phyloP scores from a whole-genome alignment of 2,888 invertebrate species.

The Choreutis nemorana region DNA sequence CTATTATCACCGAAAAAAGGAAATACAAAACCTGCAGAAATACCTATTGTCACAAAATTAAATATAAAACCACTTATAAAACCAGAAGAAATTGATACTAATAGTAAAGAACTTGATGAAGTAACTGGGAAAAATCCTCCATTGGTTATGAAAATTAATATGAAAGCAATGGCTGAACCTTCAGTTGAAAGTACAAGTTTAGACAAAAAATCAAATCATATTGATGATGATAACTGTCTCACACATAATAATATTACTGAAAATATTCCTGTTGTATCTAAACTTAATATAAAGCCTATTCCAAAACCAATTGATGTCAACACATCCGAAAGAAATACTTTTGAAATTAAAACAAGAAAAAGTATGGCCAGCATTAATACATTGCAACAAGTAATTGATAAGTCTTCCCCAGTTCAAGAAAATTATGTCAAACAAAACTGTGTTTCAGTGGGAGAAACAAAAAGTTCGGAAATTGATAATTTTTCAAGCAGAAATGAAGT shows the following conservation, averaged over 20 bases:
- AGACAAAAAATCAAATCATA: slow-evolving; percentile 18
- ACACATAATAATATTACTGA: slow-evolving; percentile 30
- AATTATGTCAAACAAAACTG: not conserved
- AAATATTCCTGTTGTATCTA: slow-evolving; percentile 22
- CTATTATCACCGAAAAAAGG: slow-evolving; percentile 48
- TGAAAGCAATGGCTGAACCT: slow-evolving; percentile 39
- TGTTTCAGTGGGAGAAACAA: not conserved
- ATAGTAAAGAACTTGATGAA: slow-evolving; percentile 25
- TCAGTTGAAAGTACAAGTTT: slow-evolving; percentile 21
- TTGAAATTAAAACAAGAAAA: not conserved
- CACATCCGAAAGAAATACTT: not conserved
- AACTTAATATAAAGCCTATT: slow-evolving; percentile 42
- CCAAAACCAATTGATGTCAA: not conserved
- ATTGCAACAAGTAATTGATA: not conserved
- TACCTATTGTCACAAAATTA: slow-evolving; percentile 47
- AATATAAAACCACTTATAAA: slow-evolving; percentile 60
- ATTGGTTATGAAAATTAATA: slow-evolving; percentile 54
- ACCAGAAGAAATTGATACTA: slow-evolving; percentile 34
- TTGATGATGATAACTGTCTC: slow-evolving; percentile 22
- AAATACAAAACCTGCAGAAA: slow-evolving; percentile 22
- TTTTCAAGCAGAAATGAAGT: not conserved
- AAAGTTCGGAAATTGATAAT: not conserved
- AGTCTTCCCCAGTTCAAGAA: not conserved
- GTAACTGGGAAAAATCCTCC: slow-evolving; percentile 40
- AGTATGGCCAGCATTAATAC: not conserved